Evolutionary conservation across 2,888 invertebrate genomes (phyloP).

Genomic region (Augochlorella aurata): DNA sequence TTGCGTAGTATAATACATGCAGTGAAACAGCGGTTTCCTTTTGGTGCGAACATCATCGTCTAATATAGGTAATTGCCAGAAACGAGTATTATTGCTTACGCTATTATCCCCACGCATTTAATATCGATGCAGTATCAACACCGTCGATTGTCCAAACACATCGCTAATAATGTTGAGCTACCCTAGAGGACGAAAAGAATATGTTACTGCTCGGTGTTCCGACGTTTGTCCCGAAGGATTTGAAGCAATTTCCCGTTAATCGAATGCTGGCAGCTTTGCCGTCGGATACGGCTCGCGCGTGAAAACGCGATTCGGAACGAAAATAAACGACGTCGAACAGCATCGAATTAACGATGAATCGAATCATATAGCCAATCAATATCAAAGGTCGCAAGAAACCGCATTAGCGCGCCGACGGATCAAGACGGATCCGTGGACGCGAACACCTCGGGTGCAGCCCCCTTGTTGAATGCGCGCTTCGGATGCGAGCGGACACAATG

Average conservation of each 20-base stretch:
- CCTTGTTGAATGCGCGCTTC: conserved; percentile 6
- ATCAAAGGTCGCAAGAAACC: background rate
- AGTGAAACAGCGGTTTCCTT: conserved; percentile 10
- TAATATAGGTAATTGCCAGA: background rate
- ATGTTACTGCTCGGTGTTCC: background rate
- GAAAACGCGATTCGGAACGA: too few relatives aligned
- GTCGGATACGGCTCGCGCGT: background rate
- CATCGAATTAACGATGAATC: conserved; percentile 13
- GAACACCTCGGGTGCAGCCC: too few relatives aligned
- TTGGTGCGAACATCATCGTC: conserved; percentile 9
- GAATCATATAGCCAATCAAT: conserved; percentile 8
- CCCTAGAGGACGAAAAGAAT: background rate
- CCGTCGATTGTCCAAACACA: background rate
- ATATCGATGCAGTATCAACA: background rate
- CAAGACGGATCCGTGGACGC: conserved; percentile 9
- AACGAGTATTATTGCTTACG: background rate
- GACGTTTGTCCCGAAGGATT: background rate
- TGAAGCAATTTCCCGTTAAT: conserved; percentile 3
- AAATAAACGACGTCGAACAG: conserved; percentile 17
- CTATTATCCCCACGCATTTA: background rate
- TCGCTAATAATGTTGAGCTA: background rate
- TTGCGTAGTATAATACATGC: background rate
- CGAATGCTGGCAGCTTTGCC: background rate
- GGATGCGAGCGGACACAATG: conserved; percentile 17
- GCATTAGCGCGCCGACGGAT: background rate